phyloP scores from a whole-genome alignment of 2,797 vertebrate species.

The Gastrophryne carolinensis region DNA sequence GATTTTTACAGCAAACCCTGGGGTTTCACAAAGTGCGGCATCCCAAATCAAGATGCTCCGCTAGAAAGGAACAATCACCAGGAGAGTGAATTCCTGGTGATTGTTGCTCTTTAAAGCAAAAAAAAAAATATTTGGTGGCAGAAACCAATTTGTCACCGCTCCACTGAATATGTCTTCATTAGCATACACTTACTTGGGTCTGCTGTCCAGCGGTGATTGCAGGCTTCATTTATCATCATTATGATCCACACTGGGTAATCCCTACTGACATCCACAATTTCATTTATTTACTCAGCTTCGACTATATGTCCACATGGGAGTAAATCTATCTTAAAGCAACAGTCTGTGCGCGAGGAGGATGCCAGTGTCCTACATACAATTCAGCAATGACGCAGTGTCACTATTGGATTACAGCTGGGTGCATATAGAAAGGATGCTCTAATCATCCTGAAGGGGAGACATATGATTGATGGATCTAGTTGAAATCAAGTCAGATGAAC shows the following conservation, averaged over 20 bases:
- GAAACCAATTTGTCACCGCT: conserved; percentile 7
- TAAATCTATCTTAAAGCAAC: conserved; percentile 44
- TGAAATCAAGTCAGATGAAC: conserved; percentile 24
- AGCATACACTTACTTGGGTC: conserved; percentile 35
- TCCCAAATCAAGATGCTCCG: too few relatives aligned
- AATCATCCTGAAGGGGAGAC: neutral
- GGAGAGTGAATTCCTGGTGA: too few relatives aligned
- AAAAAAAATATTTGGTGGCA: conserved; percentile 14
- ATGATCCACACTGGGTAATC: conserved; percentile 26
- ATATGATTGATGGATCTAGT: conserved; percentile 33
- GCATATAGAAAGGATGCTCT: conserved; percentile 6
- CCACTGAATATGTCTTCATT: conserved; percentile 23
- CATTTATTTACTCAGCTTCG: conserved; percentile 45
- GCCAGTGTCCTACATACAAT: neutral
- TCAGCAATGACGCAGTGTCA: conserved; percentile 1
- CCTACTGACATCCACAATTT: conserved; percentile 35
- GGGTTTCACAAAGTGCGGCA: too few relatives aligned
- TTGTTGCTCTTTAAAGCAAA: neutral
- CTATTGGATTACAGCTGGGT: conserved; percentile 28
- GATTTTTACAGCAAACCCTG: too few relatives aligned
- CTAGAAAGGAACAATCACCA: too few relatives aligned
- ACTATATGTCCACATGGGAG: conserved; percentile 44
- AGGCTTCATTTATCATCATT: conserved; percentile 51
- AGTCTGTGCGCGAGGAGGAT: neutral
- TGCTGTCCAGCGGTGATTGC: conserved; percentile 28